These are phyloP conservation scores for Phallusia fumigata DNA, from an alignment of 23 tunicate species.

Conservation along the genomic window DNA sequence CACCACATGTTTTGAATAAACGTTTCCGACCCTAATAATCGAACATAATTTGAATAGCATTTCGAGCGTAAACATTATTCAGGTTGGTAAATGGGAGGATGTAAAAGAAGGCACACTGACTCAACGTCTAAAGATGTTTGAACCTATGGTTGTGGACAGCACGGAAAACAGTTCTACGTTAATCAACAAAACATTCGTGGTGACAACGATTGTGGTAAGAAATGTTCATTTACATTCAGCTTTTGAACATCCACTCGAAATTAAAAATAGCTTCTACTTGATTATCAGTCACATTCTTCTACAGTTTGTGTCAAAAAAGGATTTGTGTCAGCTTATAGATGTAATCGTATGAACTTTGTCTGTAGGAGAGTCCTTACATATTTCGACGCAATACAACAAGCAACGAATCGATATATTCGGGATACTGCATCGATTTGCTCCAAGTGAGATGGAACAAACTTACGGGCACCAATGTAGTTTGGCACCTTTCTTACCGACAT, in stretches of 20 bases:
- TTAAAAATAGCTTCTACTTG: neutral
- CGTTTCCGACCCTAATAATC: no score
- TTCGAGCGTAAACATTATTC: no score
- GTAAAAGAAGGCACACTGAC: neutral
- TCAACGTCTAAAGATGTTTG: neutral
- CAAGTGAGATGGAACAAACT: constrained; percentile 15
- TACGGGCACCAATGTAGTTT: neutral
- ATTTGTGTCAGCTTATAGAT: neutral
- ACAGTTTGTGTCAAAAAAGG: no score
- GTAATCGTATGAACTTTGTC: neutral
- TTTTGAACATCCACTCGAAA: neutral
- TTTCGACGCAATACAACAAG: constrained; percentile 14
- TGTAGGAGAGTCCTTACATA: constrained; percentile 50
- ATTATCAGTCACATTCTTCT: no score
- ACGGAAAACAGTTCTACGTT: neutral
- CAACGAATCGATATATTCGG: constrained; percentile 22
- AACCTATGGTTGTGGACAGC: neutral
- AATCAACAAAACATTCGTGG: constrained; percentile 5
- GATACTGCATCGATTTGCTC: constrained; percentile 59
- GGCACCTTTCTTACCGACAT: neutral
- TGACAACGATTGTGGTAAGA: constrained; percentile 23
- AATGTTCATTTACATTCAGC: neutral
- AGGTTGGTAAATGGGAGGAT: no score
- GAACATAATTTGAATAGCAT: no score
- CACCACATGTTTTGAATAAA: no score